Evolutionary conservation across 2,797 vertebrate species (phyloP).

Genomic region (Otolemur crassicaudatus): DNA sequence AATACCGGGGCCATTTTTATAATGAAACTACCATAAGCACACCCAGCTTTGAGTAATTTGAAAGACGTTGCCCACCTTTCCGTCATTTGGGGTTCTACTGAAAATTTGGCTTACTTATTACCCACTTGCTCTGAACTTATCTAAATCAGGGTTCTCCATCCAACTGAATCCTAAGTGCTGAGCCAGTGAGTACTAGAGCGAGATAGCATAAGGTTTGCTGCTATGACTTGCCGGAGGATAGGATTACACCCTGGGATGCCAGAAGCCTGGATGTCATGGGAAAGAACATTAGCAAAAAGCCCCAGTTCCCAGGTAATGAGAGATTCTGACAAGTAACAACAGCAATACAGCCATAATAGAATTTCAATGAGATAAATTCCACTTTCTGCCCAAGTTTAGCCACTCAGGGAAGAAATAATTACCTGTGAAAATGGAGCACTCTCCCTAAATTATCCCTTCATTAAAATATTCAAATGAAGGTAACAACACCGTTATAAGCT

Average conservation of each 20-base stretch:
- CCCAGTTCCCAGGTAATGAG: slow-evolving; percentile 67
- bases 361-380: slow-evolving; percentile 82
- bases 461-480: slow-evolving; percentile 79
- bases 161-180: slow-evolving; percentile 18
- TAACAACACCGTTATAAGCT: slow-evolving; percentile 80
- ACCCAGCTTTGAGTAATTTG: neutral
- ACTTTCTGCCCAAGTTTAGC: slow-evolving; percentile 83
- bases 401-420: slow-evolving; percentile 81
- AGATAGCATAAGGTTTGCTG: slow-evolving; percentile 8
- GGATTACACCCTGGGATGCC: slow-evolving; percentile 36
- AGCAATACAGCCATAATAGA: slow-evolving; percentile 65
- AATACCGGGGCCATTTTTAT: neutral
- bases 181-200: neutral
- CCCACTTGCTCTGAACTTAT: slow-evolving; percentile 2
- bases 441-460: slow-evolving; percentile 81
- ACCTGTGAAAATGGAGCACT: slow-evolving; percentile 79
- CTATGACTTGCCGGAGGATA: slow-evolving; percentile 45
- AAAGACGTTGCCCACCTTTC: neutral
- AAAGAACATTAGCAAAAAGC: slow-evolving; percentile 64
- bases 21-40: neutral
- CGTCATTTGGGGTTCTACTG: neutral
- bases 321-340: slow-evolving; percentile 66
- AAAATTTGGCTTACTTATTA: neutral
- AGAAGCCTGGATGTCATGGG: neutral
- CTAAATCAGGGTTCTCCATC: slow-evolving; percentile 43